Evolutionary conservation across 2,113 vertebrate genomes (phyloP).

Genomic region (Megaceryle torquata): DNA sequence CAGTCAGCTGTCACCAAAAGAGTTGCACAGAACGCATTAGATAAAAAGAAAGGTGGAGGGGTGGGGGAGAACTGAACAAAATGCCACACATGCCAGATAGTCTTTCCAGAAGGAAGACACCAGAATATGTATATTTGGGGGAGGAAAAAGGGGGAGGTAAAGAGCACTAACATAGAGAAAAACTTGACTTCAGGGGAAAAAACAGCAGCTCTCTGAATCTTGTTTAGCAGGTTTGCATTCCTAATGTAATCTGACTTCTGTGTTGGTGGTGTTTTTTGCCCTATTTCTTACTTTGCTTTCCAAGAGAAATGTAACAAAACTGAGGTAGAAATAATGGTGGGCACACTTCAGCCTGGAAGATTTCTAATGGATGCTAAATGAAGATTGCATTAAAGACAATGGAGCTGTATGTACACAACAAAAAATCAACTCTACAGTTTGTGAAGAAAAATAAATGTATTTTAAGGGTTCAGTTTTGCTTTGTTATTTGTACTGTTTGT

Average conservation of each 20-base stretch:
- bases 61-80: conserved; percentile 50
- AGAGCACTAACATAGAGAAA: conserved; percentile 7
- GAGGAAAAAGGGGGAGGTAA: background rate
- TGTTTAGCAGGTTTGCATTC: conserved; percentile 72
- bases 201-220: conserved; percentile 66
- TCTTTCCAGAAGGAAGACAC: conserved; percentile 55
- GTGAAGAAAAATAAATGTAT: conserved; percentile 41
- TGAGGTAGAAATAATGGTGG: conserved; percentile 92
- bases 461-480: conserved; percentile 57
- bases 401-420: conserved; percentile 21
- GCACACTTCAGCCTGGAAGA: conserved; percentile 73
- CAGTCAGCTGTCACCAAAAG: conserved; percentile 73
- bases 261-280: conserved; percentile 7
- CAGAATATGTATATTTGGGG: background rate
- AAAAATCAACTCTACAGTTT: conserved; percentile 36
- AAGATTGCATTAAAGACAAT: conserved; percentile 64
- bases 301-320: conserved; percentile 85
- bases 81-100: conserved; percentile 59
- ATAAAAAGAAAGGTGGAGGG: conserved; percentile 66
- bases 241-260: conserved; percentile 58
- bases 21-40: conserved; percentile 72
- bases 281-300: conserved; percentile 77
- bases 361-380: conserved; percentile 69
- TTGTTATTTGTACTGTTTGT: conserved; percentile 62
- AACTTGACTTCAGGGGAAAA: conserved; percentile 63